phyloP scores from a whole-genome alignment of 2,113 vertebrate genomes.

The Hippocampus mohnikei region DNA sequence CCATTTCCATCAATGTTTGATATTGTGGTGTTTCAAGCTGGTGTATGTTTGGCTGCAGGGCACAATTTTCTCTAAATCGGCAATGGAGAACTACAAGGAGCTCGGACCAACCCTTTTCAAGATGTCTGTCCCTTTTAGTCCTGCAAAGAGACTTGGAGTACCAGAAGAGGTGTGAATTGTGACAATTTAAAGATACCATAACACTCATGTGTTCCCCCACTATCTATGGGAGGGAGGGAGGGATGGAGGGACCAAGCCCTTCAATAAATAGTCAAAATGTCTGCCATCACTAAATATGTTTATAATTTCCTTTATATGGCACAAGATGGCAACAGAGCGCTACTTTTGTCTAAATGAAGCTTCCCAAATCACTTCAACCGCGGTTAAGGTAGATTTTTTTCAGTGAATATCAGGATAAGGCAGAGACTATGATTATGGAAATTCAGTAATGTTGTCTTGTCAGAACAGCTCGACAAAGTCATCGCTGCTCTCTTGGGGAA shows the following conservation, averaged over 20 bases:
- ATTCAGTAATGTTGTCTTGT: too few species aligned
- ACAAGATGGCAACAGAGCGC: too few species aligned
- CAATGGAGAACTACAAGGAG: constrained; percentile 83
- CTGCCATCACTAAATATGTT: background rate
- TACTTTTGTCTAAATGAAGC: too few species aligned
- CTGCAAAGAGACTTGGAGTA: constrained; percentile 81
- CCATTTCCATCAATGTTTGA: background rate
- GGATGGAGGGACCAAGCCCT: background rate
- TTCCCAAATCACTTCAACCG: too few species aligned
- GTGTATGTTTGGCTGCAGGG: constrained; percentile 66
- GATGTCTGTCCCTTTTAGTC: constrained; percentile 63
- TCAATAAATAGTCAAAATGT: background rate
- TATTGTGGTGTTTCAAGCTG: background rate
- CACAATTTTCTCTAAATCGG: constrained; percentile 83
- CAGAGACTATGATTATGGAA: background rate
- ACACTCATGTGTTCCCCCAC: too few species aligned
- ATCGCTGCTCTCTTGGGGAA: background rate
- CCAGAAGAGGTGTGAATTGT: constrained; percentile 82
- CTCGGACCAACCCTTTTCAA: constrained; percentile 69
- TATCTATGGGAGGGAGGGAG: background rate
- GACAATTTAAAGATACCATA: too few species aligned
- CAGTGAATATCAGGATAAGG: too few species aligned
- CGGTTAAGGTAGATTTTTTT: too few species aligned
- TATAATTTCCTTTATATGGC: background rate
- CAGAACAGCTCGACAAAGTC: background rate